phyloP scores from a whole-genome alignment of 2,888 invertebrate genomes.

The Diabrotica balteata region DNA sequence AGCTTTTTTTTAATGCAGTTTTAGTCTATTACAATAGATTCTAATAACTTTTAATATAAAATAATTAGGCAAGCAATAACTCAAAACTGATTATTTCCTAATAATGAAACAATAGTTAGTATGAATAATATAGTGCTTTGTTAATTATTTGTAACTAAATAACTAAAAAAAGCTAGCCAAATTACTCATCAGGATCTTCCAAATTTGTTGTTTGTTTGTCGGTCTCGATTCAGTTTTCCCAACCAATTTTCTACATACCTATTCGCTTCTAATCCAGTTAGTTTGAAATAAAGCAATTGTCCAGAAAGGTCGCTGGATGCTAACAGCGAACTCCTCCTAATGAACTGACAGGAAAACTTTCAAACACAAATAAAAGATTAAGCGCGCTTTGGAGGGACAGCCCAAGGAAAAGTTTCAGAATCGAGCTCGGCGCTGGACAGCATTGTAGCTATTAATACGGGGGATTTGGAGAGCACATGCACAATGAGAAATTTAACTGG shows the following conservation, averaged over 20 bases:
- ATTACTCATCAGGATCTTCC: background rate
- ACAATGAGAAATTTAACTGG: too few species aligned
- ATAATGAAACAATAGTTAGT: too few species aligned
- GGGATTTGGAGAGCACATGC: too few species aligned
- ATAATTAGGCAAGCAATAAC: too few species aligned
- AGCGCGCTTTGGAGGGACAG: slow-evolving; percentile 9
- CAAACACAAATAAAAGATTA: slow-evolving; percentile 29
- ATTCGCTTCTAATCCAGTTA: slow-evolving; percentile 11
- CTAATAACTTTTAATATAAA: too few species aligned
- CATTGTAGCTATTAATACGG: slow-evolving; percentile 5
- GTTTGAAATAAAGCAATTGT: slow-evolving; percentile 25
- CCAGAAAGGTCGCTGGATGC: slow-evolving; percentile 19
- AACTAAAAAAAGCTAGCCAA: too few species aligned
- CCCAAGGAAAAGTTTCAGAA: slow-evolving; percentile 5
- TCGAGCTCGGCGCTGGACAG: slow-evolving; percentile 9
- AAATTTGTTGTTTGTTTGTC: background rate
- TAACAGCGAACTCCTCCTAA: slow-evolving; percentile 25
- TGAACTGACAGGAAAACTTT: slow-evolving; percentile 25
- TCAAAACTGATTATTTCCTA: too few species aligned
- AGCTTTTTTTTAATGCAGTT: too few species aligned
- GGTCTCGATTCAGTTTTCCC: too few species aligned
- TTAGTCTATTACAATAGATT: too few species aligned
- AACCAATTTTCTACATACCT: background rate
- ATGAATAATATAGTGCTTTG: too few species aligned
- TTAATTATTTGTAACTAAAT: too few species aligned